These are phyloP conservation scores for Neopipo cinnamomea DNA, from an alignment of 2,113 vertebrate species.

Conservation along the genomic window DNA sequence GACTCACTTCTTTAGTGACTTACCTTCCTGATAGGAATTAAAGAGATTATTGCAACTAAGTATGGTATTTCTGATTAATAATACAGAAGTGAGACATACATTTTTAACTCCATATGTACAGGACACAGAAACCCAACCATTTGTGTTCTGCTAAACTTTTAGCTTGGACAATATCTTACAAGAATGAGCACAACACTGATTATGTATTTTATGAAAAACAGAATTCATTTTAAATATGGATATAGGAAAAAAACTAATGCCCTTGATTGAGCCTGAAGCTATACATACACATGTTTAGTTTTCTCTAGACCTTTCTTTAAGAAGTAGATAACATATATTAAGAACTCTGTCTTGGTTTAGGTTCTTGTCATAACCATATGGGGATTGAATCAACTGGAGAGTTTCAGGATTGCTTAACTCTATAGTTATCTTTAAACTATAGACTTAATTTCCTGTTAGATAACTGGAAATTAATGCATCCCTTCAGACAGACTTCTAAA, in stretches of 20 bases:
- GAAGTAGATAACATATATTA: background rate
- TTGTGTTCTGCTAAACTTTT: background rate
- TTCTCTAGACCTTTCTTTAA: background rate
- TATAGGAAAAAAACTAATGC: background rate
- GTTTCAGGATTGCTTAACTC: background rate
- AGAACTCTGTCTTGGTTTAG: background rate
- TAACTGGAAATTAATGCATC: background rate
- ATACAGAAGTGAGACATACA: background rate
- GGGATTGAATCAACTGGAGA: background rate
- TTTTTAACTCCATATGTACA: background rate
- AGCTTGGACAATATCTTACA: background rate
- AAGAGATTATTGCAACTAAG: background rate
- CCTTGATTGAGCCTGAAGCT: background rate
- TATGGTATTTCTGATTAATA: background rate
- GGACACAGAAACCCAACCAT: background rate
- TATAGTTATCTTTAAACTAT: background rate
- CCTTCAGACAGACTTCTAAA: background rate
- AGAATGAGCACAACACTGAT: background rate
- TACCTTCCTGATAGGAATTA: background rate
- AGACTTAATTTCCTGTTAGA: background rate
- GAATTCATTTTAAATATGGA: background rate
- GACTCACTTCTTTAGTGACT: background rate
- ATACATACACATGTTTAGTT: background rate
- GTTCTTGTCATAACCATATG: background rate
- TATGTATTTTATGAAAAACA: background rate